Base-by-base conservation (phyloP, 2,113 vertebrate species). In the Laterallus jamaicensis region DNA sequence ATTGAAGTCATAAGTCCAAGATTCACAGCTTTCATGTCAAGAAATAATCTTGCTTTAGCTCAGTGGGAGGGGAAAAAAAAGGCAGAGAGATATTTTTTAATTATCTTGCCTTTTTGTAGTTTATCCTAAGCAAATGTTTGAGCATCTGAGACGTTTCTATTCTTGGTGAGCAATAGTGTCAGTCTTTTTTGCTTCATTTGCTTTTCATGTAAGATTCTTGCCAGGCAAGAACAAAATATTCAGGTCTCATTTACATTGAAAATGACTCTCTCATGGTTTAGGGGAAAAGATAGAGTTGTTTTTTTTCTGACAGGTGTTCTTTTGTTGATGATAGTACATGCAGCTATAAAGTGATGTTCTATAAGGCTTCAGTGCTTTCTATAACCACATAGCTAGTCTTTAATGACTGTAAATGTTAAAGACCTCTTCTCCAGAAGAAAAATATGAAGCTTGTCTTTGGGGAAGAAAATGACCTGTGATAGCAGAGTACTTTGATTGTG, bases 131-230 rank as follows among this genome's bases (percentile, higher is more conserved):
- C 90, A 92, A 94, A 88, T 71, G 71, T 93, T 91, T 86, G 81
- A 94, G 86, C 94, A 95, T 95, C 92, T 95, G 77, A 95, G 78
- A 91, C 78, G 69, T 94, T 94, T 94, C 94, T 95, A 87, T 87
- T 95, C 95, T 94, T 89, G 89, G 83, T 89, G 77, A 95, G 83
- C 88, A 92, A 84, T 93, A 95, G 86, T 89, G 87, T 96, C 94
- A 93, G 95, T 91, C 94, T 93, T 93, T 92, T 95, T 85, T 94
- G 86, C 87, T 94, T 95, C 82, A 95, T 90, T 95, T 96, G 70
- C 50, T 85, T 95, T 92, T 90, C 80, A 52, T 92, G 77, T 80
- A 78, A 69, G 68, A 86, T 90, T 44, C 78, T 91, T 95, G 89
- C 76, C 87, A 93, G 83, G 90, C 78, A 88, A 66, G 83, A 96